Conservation (phyloP, 2,888 invertebrate genomes). For the Acrobasis consociella region DNA sequence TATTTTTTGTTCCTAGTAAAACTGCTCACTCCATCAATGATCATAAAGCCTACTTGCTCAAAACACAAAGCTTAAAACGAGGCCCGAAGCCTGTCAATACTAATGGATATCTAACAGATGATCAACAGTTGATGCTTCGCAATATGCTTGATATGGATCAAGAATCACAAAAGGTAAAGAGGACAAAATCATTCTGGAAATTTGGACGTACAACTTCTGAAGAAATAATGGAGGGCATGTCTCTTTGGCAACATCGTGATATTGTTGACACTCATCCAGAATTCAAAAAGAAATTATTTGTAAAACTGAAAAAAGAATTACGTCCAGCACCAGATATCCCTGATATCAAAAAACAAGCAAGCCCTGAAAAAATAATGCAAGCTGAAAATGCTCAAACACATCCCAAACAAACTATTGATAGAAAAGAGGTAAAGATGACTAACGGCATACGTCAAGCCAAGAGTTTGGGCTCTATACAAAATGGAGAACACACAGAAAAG, state of each 20-base stretch:
- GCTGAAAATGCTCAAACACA: slow-evolving; percentile 55
- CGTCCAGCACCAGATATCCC: slow-evolving; percentile 71
- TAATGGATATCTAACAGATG: slow-evolving; percentile 80
- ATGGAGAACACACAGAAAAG: slow-evolving; percentile 64
- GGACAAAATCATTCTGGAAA: slow-evolving; percentile 94
- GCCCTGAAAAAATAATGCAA: slow-evolving; percentile 52
- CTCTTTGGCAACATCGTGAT: slow-evolving; percentile 93
- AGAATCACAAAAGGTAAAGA: slow-evolving; percentile 87
- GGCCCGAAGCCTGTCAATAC: slow-evolving; percentile 62
- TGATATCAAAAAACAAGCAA: slow-evolving; percentile 54
- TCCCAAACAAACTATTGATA: slow-evolving; percentile 73
- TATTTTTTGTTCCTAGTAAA: slow-evolving; percentile 70
- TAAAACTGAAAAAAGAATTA: slow-evolving; percentile 71
- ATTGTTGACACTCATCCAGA: slow-evolving; percentile 87
- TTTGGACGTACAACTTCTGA: slow-evolving; percentile 88
- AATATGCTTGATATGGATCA: slow-evolving; percentile 81
- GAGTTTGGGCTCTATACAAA: slow-evolving; percentile 75
- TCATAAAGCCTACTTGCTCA: slow-evolving; percentile 70
- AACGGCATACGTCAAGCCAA: slow-evolving; percentile 76
- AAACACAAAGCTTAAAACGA: slow-evolving; percentile 76
- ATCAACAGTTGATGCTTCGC: slow-evolving; percentile 77
- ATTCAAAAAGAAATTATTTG: slow-evolving; percentile 75
- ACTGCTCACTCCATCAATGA: slow-evolving; percentile 62
- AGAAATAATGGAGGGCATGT: slow-evolving; percentile 93
- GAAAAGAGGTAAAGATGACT: slow-evolving; percentile 68